Percentiles rank a stretch among this genome's conserved stretches.
Evolutionary conservation across 2,888 invertebrate species (phyloP).

Genomic region (Drosophila vallismaia): DNA sequence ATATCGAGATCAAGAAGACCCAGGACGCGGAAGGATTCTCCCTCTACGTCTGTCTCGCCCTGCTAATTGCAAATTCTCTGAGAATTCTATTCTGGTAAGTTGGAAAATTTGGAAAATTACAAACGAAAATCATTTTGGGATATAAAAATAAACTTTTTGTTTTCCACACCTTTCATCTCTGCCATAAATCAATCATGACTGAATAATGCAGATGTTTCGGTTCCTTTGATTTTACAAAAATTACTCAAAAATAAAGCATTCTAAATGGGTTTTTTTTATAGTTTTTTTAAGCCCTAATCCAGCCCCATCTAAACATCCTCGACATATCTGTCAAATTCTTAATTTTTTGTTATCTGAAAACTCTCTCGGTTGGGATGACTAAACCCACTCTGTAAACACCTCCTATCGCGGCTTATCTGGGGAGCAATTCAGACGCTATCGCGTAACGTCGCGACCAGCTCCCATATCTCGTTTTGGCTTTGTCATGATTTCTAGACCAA

Average conservation of each 20-base stretch:
- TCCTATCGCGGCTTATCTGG: slow-evolving; percentile 49
- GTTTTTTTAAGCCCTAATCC: neutral
- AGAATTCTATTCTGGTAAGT: slow-evolving; percentile 98
- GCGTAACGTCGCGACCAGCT: slow-evolving; percentile 25
- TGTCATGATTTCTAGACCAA: slow-evolving; percentile 59
- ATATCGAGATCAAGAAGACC: slow-evolving; percentile 94
- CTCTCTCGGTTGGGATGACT: slow-evolving; percentile 22
- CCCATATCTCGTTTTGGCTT: slow-evolving; percentile 44
- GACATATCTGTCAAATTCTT: neutral
- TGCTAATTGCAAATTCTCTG: slow-evolving; percentile 97
- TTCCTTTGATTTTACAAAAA: slow-evolving; percentile 8
- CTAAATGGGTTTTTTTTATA: too few species aligned
- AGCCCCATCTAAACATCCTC: neutral
- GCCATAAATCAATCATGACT: slow-evolving; percentile 10
- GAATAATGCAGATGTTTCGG: neutral
- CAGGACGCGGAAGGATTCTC: slow-evolving; percentile 99
- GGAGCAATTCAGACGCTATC: slow-evolving; percentile 40
- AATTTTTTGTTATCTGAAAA: neutral
- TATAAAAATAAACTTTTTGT: neutral
- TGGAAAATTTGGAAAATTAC: neutral
- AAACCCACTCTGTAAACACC: slow-evolving; percentile 30
- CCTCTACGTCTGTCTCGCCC: slow-evolving; percentile 96
- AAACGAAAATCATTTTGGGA: neutral
- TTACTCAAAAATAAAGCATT: too few species aligned
- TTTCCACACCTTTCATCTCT: slow-evolving; percentile 1